Evolutionary conservation across 2,888 invertebrate genomes (phyloP).

Genomic region (Andrena trimmerana): DNA sequence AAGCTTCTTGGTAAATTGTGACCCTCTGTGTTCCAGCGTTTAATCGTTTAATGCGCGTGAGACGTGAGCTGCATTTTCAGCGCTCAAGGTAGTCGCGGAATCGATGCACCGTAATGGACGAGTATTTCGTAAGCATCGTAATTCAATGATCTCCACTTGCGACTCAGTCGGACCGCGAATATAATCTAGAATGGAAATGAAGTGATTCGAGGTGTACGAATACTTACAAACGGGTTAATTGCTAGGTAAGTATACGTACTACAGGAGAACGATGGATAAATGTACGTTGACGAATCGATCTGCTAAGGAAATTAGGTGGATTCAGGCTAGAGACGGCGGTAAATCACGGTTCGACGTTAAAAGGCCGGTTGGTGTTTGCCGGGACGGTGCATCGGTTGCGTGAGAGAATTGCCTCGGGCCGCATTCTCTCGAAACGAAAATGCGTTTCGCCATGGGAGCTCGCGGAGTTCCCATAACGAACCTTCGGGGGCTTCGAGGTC

Average conservation of each 20-base stretch:
- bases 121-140: not conserved
- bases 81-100: constrained; percentile 27
- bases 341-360: constrained; percentile 65
- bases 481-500: constrained; percentile 34
- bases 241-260: not conserved
- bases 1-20: constrained; percentile 28
- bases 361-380: constrained; percentile 27
- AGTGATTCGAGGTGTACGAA: too few relatives aligned
- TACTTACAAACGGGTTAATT: too few relatives aligned
- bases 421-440: constrained; percentile 53
- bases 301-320: constrained; percentile 45
- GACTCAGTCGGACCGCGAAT: too few relatives aligned
- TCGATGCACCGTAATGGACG: constrained; percentile 23
- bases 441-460: constrained; percentile 66
- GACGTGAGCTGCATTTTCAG: constrained; percentile 14
- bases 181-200: not conserved
- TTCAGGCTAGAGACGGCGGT: constrained; percentile 42
- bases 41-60: constrained; percentile 33
- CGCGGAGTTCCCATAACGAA: constrained; percentile 65
- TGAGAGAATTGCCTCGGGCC: constrained; percentile 62
- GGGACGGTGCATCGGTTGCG: constrained; percentile 45
- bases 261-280: not conserved
- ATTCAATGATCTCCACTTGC: too few relatives aligned
- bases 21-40: constrained; percentile 19
- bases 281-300: constrained; percentile 36